Base-by-base conservation (phyloP, 1,140 invertebrate species). In the Chymomyza costata region DNA sequence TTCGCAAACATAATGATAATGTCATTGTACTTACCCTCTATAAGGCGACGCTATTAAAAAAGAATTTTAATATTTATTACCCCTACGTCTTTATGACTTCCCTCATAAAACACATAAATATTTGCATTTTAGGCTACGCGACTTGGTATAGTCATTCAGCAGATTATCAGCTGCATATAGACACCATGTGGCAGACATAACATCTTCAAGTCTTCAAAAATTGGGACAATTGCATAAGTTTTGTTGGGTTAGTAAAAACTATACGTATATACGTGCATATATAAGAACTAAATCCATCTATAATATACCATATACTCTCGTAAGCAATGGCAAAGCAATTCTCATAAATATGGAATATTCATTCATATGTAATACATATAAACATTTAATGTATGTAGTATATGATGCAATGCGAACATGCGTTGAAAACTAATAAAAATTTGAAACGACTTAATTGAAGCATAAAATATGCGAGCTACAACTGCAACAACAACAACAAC, bases 361-460 rank as follows among this genome's bases (percentile, higher is more conserved):
- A 15, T n/a, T n/a, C n/a, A n/a, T n/a, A n/a, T n/a, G n/a, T n/a
- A n/a, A 28, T 28, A 28, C 25, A 28, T 28, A 28, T 10, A 28
- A 6, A 28, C 25, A 28, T 28, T 5, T 28, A 28, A 6, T 5
- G 25, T 28, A 28, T 28, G 25, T 28, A 28, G n/a, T 28, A 28
- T 6, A 34, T 39, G 32, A 39, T 56, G 39, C 38, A 17, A 49
- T 55, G 7, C 32, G 32, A 5, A 53, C 32, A 41, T 62, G 46
- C 46, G 47, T 57, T 46, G 43, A 52, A 62, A 58, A 58, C 55
- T 52, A 58, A 63, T 58, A 63, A 53, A n/a, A 57, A 40, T 59
- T 28, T 41, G 28, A 51, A 59, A 53, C 49, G 44, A 38, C 48
- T 59, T 63, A 63, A 63, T 63, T 63, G 55, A 58, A 39, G 49